Percentiles rank a stretch among this genome's conserved stretches.
phyloP scores from a whole-genome alignment of 2,888 invertebrate species.

The Acleris sparsana region DNA sequence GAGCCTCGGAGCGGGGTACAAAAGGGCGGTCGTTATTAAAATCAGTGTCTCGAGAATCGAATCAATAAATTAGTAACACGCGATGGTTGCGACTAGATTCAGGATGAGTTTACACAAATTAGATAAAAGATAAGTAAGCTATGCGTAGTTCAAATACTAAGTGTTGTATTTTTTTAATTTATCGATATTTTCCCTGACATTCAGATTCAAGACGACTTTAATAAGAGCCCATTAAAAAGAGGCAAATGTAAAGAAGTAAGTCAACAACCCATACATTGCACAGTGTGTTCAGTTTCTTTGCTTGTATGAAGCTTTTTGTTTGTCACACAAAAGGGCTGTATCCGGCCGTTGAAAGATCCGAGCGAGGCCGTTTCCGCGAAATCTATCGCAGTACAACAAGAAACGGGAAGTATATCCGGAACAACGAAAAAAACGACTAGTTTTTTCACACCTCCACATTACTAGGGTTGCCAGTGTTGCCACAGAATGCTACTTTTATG shows the following conservation, averaged over 20 bases:
- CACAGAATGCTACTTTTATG: neutral
- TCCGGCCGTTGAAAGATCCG: constrained; percentile 70
- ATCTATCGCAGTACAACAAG: constrained; percentile 75
- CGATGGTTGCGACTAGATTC: constrained; percentile 44
- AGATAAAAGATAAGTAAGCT: neutral
- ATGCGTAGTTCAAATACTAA: constrained; percentile 3
- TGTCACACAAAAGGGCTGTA: constrained; percentile 76
- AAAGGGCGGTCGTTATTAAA: constrained; percentile 50
- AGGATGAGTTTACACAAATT: neutral
- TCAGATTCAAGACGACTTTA: constrained; percentile 38
- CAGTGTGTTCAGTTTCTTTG: constrained; percentile 48
- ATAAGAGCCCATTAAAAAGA: constrained; percentile 42
- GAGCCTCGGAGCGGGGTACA: constrained; percentile 49
- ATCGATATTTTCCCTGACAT: constrained; percentile 8
- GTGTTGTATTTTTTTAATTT: neutral
- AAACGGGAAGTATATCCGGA: constrained; percentile 81
- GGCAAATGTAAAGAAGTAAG: constrained; percentile 56
- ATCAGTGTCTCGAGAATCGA: constrained; percentile 48
- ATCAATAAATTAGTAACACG: constrained; percentile 52
- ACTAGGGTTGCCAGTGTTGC: constrained; percentile 63
- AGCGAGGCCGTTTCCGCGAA: constrained; percentile 73
- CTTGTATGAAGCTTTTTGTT: constrained; percentile 62
- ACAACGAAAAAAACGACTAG: constrained; percentile 64
- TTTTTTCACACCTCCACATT: constrained; percentile 60
- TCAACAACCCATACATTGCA: constrained; percentile 70